Percentiles rank a stretch among this genome's conserved stretches.
Evolutionary conservation across 92 coral and sea anemone genomes (phyloP).

Genomic region (Epizoanthus scotinus): DNA sequence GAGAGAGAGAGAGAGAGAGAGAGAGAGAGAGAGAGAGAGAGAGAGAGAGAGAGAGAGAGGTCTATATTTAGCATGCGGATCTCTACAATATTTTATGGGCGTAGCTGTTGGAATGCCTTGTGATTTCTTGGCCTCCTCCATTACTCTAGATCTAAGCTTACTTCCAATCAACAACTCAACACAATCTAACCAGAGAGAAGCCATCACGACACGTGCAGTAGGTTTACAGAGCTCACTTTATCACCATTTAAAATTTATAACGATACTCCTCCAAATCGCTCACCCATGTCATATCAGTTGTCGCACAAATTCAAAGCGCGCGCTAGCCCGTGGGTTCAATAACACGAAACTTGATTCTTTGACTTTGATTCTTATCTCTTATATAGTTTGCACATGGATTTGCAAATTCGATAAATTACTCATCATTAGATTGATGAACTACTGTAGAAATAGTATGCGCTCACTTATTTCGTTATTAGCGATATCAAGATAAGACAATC

Average conservation of each 20-base stretch:
- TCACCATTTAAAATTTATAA: background rate
- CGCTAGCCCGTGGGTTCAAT: background rate
- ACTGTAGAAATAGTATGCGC: background rate
- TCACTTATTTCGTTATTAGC: background rate
- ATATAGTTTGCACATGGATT: constrained; percentile 33
- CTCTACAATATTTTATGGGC: background rate
- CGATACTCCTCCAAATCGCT: constrained; percentile 2
- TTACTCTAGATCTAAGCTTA: background rate
- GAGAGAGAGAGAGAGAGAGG: background rate
- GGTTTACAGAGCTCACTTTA: constrained; percentile 18
- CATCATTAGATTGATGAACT: constrained; percentile 1
- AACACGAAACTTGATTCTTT: background rate
- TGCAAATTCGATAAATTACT: constrained; percentile 19
- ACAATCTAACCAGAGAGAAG: background rate
- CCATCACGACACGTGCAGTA: constrained; percentile 25
- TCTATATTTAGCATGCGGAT: background rate
- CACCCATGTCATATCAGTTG: background rate
- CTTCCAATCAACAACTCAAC: constrained; percentile 30
- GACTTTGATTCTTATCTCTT: constrained; percentile 29
- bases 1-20: too few species aligned
- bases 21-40: too few species aligned
- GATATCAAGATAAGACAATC: background rate
- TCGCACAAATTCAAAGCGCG: background rate
- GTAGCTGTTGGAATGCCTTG: constrained; percentile 3
- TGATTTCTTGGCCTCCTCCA: background rate